These are phyloP conservation scores for Drosophila sulfurigaster DNA, from an alignment of 1,140 invertebrate species.

Conservation along the genomic window DNA sequence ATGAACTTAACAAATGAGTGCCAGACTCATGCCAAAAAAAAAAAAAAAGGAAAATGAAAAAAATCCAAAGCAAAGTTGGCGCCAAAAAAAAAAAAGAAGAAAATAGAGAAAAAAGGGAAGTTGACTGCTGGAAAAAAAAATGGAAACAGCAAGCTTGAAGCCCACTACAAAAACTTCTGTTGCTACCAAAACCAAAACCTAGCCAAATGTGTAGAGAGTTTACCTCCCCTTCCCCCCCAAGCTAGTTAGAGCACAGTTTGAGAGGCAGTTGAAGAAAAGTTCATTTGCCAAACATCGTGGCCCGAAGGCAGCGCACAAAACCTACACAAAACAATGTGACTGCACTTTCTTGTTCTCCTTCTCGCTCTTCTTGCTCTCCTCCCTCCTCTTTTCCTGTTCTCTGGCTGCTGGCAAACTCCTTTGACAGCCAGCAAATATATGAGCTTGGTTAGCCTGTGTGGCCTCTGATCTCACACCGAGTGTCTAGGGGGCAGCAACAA, in stretches of 20 bases:
- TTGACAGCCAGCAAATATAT: conserved; percentile 58
- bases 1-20: conserved; percentile 69
- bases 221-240: not conserved
- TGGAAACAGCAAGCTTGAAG: not conserved
- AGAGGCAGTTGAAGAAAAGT: conserved; percentile 48
- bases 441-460: conserved; percentile 43
- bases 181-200: conserved; percentile 17
- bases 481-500: not conserved
- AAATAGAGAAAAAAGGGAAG: not conserved
- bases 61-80: conserved; percentile 45
- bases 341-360: conserved; percentile 40
- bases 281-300: conserved; percentile 53
- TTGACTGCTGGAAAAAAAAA: not conserved
- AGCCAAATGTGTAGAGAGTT: conserved; percentile 7
- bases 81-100: conserved; percentile 48
- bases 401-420: conserved; percentile 29
- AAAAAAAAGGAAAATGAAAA: conserved; percentile 17
- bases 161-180: conserved; percentile 45
- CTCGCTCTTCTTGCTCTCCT: not conserved
- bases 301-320: conserved; percentile 29
- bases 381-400: not conserved
- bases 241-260: conserved; percentile 48
- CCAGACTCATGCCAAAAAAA: conserved; percentile 46
- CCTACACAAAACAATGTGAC: conserved; percentile 62
- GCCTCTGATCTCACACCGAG: conserved; percentile 30